Base-by-base conservation (phyloP, 2,113 vertebrate genomes). In the Oreamnos americanus region DNA sequence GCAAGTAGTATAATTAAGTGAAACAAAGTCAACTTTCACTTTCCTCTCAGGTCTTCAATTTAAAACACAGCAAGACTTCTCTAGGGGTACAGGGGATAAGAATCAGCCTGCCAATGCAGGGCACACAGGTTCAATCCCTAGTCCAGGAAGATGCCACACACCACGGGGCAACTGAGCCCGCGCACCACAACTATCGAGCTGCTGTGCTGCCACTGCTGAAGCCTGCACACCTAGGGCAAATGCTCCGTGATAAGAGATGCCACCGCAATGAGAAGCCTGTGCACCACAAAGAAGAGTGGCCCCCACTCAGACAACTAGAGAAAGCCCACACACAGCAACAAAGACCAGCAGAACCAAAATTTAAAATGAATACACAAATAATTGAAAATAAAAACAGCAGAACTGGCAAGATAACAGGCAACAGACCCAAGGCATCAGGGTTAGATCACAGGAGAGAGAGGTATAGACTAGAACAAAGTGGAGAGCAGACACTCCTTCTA, bases 1-100 rank as follows among this genome's bases (percentile, higher is more conserved):
- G 62, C 21, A 60, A 91, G 5, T 15, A 53, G 78, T 9, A 33
- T 30, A 94, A 78, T 49, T 43, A 60, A 85, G 7, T 36, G 36
- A 93, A 78, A 81, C 55, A 53, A 92, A 91, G 3, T 53, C 23
- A 26, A 49, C 39, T 87, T 58, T 94, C 25, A 60, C 43, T 92
- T 62, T 45, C 33, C 25, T 76, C 28, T 87, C 49, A 87, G 26
- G 30, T 43, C 26, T 23, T 23, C 2, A 53, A 33, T n/a, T 81
- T 89, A 67, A 95, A 78, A 84, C 30, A 33, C 21, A 83, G 62
- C 33, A 84, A 45, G 47, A 87, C 5, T 30, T 76, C 39, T 43
- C 21, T 43, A 43, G 36, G 23, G 39, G 39, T 76, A 43, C 12
- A 43, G 3, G 5, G 36, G 23, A 26, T 43, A 76, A 26, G 39